phyloP scores from a whole-genome alignment of 1,140 invertebrate species.

The Schmidtea mediterranea region DNA sequence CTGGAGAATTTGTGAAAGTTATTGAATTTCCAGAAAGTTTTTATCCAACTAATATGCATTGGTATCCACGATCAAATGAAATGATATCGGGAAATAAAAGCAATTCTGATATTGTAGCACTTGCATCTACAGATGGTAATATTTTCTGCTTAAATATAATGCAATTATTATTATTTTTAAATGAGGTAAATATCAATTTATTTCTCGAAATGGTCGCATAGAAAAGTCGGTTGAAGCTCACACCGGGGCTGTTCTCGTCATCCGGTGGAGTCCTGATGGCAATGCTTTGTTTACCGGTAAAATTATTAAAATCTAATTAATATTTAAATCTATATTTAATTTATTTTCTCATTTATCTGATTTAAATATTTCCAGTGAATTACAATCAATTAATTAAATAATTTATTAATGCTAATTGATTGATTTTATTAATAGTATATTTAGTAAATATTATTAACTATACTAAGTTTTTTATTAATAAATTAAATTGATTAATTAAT shows the following conservation, averaged over 20 bases:
- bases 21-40: constrained; percentile 50
- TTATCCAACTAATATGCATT: constrained; percentile 61
- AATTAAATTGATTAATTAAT: too few species aligned
- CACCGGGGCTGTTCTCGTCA: constrained; percentile 48
- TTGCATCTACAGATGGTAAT: not conserved
- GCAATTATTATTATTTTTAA: not conserved
- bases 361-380: too few species aligned
- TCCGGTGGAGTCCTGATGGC: constrained; percentile 64
- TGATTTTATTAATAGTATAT: too few species aligned
- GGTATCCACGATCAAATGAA: constrained; percentile 33
- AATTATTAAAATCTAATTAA: constrained; percentile 5
- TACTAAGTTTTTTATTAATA: too few species aligned
- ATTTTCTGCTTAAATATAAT: not conserved
- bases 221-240: constrained; percentile 76
- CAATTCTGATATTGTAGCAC: not conserved
- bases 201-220: constrained; percentile 57
- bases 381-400: too few species aligned
- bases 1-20: constrained; percentile 42
- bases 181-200: constrained; percentile 53
- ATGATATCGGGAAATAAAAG: constrained; percentile 33
- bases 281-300: constrained; percentile 55
- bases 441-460: too few species aligned
- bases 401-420: too few species aligned
- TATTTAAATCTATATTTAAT: not conserved
- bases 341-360: too few species aligned